Evolutionary conservation across 2,888 invertebrate species (phyloP).

Genomic region (Meganola albula): DNA sequence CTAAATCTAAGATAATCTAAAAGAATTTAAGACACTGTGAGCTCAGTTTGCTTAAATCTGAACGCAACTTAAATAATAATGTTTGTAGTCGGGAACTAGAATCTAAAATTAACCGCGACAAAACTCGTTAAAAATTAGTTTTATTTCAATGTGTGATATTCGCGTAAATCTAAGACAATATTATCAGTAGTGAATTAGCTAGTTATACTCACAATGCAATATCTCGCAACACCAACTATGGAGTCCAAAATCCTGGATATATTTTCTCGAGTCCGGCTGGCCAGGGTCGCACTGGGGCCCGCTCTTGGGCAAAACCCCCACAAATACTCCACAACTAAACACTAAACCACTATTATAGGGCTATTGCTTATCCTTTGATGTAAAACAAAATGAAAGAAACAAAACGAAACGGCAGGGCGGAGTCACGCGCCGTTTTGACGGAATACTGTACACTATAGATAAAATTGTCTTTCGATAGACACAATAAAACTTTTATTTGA

Average conservation of each 20-base stretch:
- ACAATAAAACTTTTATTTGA: conserved; percentile 52
- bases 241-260: conserved; percentile 75
- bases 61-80: conserved; percentile 11
- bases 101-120: too few species aligned
- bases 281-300: conserved; percentile 62
- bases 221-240: conserved; percentile 73
- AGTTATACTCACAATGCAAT: conserved; percentile 70
- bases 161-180: too few species aligned
- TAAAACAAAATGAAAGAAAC: conserved; percentile 73
- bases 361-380: conserved; percentile 72
- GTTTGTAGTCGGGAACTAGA: too few species aligned
- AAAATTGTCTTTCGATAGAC: conserved; percentile 29
- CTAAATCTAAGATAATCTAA: too few species aligned
- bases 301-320: conserved; percentile 50
- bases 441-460: conserved; percentile 46
- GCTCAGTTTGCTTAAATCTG: too few species aligned
- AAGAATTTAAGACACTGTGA: too few species aligned
- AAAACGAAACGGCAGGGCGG: conserved; percentile 67
- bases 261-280: conserved; percentile 66
- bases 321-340: conserved; percentile 50
- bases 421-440: conserved; percentile 68
- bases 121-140: too few species aligned
- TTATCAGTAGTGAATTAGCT: too few species aligned
- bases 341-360: conserved; percentile 46
- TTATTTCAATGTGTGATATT: too few species aligned